Evolutionary conservation across 2,797 vertebrate genomes (phyloP), one percentile per base, ranked within the genome.

Genomic region (Ptychadena robeensis): DNA sequence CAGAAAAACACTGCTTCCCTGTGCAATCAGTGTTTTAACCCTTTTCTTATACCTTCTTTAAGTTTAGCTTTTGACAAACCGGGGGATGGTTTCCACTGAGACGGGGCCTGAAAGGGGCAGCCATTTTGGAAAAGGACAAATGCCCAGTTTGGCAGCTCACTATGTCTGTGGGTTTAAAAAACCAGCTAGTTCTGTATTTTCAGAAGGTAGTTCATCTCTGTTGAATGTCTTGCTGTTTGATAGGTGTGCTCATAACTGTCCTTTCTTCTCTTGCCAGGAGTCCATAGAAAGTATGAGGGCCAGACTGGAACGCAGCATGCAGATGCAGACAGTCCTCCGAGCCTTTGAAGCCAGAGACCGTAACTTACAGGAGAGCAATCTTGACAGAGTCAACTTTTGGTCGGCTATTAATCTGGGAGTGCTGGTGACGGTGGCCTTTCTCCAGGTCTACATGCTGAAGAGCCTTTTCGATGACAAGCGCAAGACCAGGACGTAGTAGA

Each of bases 381-480:
- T 96, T 82, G 94, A 93, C 88, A 87, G 95, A 0, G 96, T 98
- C 57, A 96, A 94, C 88, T 96, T 96, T 90, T 97, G 96, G 96
- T 98, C 96, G 0, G 94, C 93, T 0, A 38, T 95, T 32, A 96
- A 91, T 28, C 75, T 97, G 75, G 89, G 91, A 0, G 91, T 94
- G 86, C 91, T 98, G 90, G 73, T 96, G 27, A n/a, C 90, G 0
- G 96, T 97, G 10, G 94, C 94, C 0, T 84, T 91, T 48, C 82
- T 92, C 4, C 96, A 98, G 80, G 93, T 96, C 28, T 96, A 93
- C 90, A 93, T 92, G 0, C 89, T 98, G 66, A 93, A 91, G 76
- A 89, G 91, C 81, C 93, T 98, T 80, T 98, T 98, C 53, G 87
- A 93, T 0, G 88, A 92, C 85, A 94, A 90, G 82, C 90, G 87